These are phyloP conservation scores for Diorhabda sublineata DNA, from an alignment of 1,140 invertebrate species.

Conservation along the genomic window DNA sequence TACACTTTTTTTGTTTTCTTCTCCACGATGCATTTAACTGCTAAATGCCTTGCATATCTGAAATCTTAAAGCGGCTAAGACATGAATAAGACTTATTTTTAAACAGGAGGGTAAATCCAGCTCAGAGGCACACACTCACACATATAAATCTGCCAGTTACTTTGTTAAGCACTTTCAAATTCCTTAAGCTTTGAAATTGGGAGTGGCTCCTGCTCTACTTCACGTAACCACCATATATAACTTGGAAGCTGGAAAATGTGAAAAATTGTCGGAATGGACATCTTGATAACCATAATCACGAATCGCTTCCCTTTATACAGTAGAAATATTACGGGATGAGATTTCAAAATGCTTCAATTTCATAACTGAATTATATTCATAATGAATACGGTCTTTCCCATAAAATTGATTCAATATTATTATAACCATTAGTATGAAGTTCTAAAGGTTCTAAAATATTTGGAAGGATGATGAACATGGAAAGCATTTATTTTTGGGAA, in stretches of 20 bases:
- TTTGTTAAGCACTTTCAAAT: slow-evolving; percentile 14
- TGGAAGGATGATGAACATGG: too few relatives aligned
- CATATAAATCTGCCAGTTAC: slow-evolving; percentile 12
- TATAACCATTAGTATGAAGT: too few relatives aligned
- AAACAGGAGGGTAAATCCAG: slow-evolving; percentile 12
- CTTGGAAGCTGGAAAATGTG: too few relatives aligned
- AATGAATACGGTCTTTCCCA: too few relatives aligned
- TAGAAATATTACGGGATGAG: too few relatives aligned
- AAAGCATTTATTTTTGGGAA: too few relatives aligned
- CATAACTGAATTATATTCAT: too few relatives aligned
- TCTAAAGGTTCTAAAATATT: too few relatives aligned
- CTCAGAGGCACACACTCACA: slow-evolving; percentile 7
- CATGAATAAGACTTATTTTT: slow-evolving; percentile 14
- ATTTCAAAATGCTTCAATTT: too few relatives aligned
- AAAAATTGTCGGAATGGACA: too few relatives aligned
- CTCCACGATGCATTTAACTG: not conserved
- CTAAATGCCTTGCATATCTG: slow-evolving; percentile 7
- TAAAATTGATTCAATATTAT: too few relatives aligned
- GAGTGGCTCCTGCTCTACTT: not conserved
- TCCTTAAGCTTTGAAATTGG: not conserved
- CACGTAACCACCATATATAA: not conserved
- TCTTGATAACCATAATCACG: not conserved
- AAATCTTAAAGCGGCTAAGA: not conserved
- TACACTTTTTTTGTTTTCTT: not conserved
- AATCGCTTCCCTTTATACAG: too few relatives aligned